A percentile compares a stretch with the other conserved stretches of the same genome.
These are phyloP conservation scores for Ambastaia sidthimunki DNA, from an alignment of 2,797 vertebrate species.

Conservation along the genomic window DNA sequence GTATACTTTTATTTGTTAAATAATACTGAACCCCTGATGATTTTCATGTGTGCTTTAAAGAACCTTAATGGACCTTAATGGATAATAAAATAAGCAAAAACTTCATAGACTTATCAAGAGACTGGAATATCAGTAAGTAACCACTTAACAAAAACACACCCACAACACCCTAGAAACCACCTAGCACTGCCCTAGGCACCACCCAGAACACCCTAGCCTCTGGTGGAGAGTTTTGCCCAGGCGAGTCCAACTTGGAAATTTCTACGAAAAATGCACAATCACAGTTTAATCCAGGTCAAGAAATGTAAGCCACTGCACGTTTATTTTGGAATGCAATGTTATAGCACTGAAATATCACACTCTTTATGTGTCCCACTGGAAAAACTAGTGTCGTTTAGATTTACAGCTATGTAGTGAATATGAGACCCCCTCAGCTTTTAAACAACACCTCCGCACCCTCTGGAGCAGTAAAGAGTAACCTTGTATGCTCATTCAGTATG, in stretches of 20 bases:
- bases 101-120: neutral
- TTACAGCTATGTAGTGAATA: slow-evolving; percentile 3
- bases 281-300: no score
- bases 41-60: slow-evolving; percentile 12
- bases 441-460: no score
- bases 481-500: slow-evolving; percentile 6
- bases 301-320: no score
- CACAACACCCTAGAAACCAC: neutral
- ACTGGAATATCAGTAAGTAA: neutral
- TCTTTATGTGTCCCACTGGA: neutral
- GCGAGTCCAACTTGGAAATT: no score
- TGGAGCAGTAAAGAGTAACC: neutral
- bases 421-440: slow-evolving; percentile 23
- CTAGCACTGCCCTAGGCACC: neutral
- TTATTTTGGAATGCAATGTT: neutral
- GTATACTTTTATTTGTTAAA: slow-evolving; percentile 30
- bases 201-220: neutral
- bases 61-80: neutral
- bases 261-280: no score
- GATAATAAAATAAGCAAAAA: neutral
- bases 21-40: neutral
- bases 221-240: neutral
- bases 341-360: neutral
- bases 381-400: neutral
- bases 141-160: neutral